Evolutionary conservation across 2,888 invertebrate genomes (phyloP).

Genomic region (Lomographa bimaculata): DNA sequence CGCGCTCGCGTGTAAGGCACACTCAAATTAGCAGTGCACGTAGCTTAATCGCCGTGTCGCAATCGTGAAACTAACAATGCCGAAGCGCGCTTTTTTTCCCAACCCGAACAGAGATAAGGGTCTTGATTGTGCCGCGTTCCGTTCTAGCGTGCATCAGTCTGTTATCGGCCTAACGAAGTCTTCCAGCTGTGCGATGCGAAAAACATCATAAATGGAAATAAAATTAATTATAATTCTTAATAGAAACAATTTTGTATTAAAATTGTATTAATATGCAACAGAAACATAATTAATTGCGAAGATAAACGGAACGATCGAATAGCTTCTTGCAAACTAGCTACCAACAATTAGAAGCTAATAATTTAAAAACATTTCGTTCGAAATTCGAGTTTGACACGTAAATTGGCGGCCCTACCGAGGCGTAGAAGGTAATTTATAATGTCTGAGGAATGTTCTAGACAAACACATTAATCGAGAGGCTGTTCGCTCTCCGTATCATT

Average conservation of each 20-base stretch:
- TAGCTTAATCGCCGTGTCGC: slow-evolving; percentile 61
- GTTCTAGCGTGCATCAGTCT: slow-evolving; percentile 56
- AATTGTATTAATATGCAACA: slow-evolving; percentile 11
- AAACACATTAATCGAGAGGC: slow-evolving; percentile 64
- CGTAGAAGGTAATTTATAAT: slow-evolving; percentile 40
- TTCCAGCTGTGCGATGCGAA: slow-evolving; percentile 23
- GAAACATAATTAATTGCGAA: slow-evolving; percentile 27
- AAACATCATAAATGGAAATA: slow-evolving; percentile 10
- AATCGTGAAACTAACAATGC: slow-evolving; percentile 64
- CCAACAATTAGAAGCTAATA: slow-evolving; percentile 17
- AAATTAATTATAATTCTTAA: slow-evolving; percentile 2
- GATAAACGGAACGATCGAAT: slow-evolving; percentile 23
- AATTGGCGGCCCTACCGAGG: slow-evolving; percentile 48
- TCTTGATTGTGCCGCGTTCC: slow-evolving; percentile 53
- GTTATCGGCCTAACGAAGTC: slow-evolving; percentile 42
- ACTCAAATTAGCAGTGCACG: slow-evolving; percentile 62
- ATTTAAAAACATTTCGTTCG: slow-evolving; percentile 28
- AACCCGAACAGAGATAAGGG: slow-evolving; percentile 51
- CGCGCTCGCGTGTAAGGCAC: slow-evolving; percentile 60
- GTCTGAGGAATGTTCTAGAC: slow-evolving; percentile 51
- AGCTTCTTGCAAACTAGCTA: slow-evolving; percentile 19
- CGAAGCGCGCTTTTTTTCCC: slow-evolving; percentile 48
- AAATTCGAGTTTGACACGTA: slow-evolving; percentile 27
- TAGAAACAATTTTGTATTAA: slow-evolving; percentile 1
- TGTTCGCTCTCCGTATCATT: slow-evolving; percentile 45